phyloP scores from a whole-genome alignment of 2,113 vertebrate species.

The Takifugu flavidus region DNA sequence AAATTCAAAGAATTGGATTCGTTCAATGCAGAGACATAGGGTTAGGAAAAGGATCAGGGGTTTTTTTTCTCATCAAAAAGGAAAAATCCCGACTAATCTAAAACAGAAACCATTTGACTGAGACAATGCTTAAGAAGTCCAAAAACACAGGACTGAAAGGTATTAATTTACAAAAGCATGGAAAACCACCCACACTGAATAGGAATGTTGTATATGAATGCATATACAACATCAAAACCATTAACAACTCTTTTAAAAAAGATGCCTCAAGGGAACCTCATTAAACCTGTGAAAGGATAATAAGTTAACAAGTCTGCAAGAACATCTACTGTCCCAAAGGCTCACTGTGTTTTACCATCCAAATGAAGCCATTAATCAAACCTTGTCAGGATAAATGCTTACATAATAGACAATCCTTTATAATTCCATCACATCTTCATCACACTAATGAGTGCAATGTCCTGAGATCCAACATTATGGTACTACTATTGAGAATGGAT shows the following conservation, averaged over 20 bases:
- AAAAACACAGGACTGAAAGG: no score
- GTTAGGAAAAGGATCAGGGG: no score
- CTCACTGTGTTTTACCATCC: slow-evolving; percentile 12
- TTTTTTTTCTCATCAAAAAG: no score
- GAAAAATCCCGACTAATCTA: no score
- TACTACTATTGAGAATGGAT: background rate
- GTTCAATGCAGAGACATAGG: no score
- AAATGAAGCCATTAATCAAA: slow-evolving; percentile 26
- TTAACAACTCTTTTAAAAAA: slow-evolving; percentile 43
- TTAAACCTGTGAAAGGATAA: slow-evolving; percentile 35
- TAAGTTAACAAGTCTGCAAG: slow-evolving; percentile 3
- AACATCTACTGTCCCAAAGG: slow-evolving; percentile 10
- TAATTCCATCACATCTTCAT: slow-evolving; percentile 1
- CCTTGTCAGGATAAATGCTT: slow-evolving; percentile 10
- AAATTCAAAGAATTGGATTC: no score
- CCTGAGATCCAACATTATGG: background rate
- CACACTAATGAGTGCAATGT: background rate
- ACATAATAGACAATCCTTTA: slow-evolving; percentile 14
- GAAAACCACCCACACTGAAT: no score
- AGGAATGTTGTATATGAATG: slow-evolving; percentile 11
- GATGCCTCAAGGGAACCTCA: slow-evolving; percentile 24
- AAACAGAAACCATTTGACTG: no score
- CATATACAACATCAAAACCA: slow-evolving; percentile 6
- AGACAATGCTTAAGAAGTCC: no score
- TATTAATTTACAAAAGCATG: no score